Percentiles rank a stretch among this genome's conserved stretches.
Conservation (phyloP, 2,888 invertebrate genomes). For the Xanthia togata region DNA sequence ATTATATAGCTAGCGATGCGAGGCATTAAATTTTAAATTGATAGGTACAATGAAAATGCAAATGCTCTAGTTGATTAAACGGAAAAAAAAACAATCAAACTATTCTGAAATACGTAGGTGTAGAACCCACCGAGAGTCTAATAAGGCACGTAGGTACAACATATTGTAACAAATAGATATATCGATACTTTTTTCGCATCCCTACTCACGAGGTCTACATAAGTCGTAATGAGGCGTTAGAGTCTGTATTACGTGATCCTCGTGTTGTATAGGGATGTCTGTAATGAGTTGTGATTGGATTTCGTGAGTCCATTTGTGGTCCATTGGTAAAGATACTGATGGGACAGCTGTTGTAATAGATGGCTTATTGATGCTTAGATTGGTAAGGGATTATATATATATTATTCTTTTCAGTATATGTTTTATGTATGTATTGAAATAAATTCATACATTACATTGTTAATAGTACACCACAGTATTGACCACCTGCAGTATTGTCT, state of each 20-base stretch:
- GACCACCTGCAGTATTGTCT: too few relatives aligned
- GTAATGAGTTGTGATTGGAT: constrained; percentile 50
- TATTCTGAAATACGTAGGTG: not conserved
- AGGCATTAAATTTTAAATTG: not conserved
- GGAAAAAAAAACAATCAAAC: not conserved
- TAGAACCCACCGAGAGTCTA: not conserved
- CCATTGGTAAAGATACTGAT: constrained; percentile 24
- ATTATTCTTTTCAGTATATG: not conserved
- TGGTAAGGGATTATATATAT: not conserved
- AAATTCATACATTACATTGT: too few relatives aligned
- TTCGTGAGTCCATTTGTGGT: constrained; percentile 5
- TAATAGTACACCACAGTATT: too few relatives aligned
- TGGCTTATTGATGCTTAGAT: constrained; percentile 8
- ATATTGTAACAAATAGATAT: not conserved
- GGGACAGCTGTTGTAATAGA: constrained; percentile 7
- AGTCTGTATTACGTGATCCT: constrained; percentile 43
- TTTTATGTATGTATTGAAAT: not conserved
- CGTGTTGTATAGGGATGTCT: not conserved
- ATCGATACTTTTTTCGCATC: not conserved
- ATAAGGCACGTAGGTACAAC: not conserved
- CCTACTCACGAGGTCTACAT: constrained; percentile 15
- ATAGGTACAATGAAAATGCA: too few relatives aligned
- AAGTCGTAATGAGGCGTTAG: constrained; percentile 25
- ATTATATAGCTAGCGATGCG: too few relatives aligned
- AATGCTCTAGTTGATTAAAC: not conserved